Percentiles rank a stretch among this genome's conserved stretches.
Evolutionary conservation across 2,113 vertebrate species (phyloP).

Genomic region (Pampusana beccarii): DNA sequence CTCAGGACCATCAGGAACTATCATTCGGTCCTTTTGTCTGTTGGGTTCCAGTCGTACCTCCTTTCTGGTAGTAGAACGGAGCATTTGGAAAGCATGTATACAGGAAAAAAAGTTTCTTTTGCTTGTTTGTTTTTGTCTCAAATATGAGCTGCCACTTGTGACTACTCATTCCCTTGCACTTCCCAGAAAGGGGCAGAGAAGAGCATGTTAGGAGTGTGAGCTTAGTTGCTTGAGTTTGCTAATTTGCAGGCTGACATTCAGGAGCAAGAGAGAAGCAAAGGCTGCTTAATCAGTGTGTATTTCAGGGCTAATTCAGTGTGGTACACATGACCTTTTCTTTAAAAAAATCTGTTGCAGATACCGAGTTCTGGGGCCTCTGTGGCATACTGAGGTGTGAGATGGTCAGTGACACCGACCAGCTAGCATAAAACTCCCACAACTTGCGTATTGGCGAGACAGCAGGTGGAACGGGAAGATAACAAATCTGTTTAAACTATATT

Average conservation of each 20-base stretch:
- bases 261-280: not conserved
- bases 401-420: not conserved
- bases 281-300: not conserved
- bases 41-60: not conserved
- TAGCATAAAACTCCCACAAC: not conserved
- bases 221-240: not conserved
- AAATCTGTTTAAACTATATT: not conserved
- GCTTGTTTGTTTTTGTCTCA: not conserved
- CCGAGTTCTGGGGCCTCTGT: not conserved
- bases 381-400: not conserved
- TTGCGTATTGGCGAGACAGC: not conserved
- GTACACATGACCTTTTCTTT: not conserved
- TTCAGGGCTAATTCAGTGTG: not conserved
- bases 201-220: not conserved
- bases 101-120: rapidly evolving
- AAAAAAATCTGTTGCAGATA: slow-evolving; percentile 15
- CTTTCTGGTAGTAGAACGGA: not conserved
- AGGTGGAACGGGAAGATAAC: not conserved
- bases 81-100: not conserved
- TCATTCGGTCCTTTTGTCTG: not conserved
- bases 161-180: not conserved
- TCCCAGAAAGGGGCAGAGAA: not conserved
- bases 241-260: not conserved
- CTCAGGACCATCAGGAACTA: not conserved
- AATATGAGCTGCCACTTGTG: not conserved